Base-by-base conservation (phyloP, 1,140 invertebrate genomes). In the Tetragnatha versicolor region DNA sequence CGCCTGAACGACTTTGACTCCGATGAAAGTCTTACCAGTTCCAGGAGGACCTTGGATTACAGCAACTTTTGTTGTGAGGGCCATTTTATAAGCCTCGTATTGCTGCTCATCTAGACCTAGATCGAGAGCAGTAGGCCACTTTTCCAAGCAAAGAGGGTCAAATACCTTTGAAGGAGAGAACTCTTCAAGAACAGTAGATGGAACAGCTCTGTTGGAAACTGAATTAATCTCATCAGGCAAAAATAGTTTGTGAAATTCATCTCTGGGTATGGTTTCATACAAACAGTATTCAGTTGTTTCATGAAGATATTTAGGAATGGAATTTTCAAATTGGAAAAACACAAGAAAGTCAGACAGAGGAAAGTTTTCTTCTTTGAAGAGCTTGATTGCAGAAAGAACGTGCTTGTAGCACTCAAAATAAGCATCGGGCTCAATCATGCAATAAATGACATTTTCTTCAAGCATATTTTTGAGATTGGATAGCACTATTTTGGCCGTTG, bases 11-110 rank as follows among this genome's bases (percentile, higher is more conserved):
- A 87, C 83, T 78, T 87, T 85, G 2, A 82, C 72, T 2, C 91
- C 92, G n/a, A 94, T 82, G 82, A 87, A 92, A 0, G 93, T 93
- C 86, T 94, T 94, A 0, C 93, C 93, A 1, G 92, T 94, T 4
- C 93, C 93, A 1, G 93, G 93, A 22, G 89, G 88, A 12, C 87
- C 90, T 87, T 95, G 94, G 79, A 95, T 94, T 2, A 96, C 85
- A 3, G 89, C 85, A 22, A 89, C 65, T 80, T 88, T 86, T 72
- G 85, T 86, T 22, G 84, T 86, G 2, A 89, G 81, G 9, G 87
- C 87, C 6, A 78, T 81, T 60, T 85, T 80, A 33, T 89, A 72
- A 2, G 89, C 89, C 68, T 83, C 76, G 63, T 82, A 83, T 81
- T 89, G 89, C 14, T 86, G 85, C 6, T 83, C 79, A 82, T 89